Conservation (phyloP, 2,113 vertebrate genomes). For the Globicephala melas region DNA sequence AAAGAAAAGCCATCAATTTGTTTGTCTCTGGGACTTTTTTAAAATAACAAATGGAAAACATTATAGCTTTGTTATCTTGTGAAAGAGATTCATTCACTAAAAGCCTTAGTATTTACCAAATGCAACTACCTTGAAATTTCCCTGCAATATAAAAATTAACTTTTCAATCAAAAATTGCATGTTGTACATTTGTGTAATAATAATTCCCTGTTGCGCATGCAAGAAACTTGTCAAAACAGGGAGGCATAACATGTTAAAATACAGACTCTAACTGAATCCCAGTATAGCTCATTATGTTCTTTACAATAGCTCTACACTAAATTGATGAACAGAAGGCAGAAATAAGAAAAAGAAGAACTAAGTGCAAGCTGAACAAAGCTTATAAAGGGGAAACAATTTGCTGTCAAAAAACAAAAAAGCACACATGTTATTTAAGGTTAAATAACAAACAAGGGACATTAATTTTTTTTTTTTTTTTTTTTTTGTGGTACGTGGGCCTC, state of each 20-base stretch:
- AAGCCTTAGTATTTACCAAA: conserved; percentile 23
- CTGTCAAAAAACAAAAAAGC: background rate
- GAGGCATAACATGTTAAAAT: background rate
- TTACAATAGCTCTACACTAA: background rate
- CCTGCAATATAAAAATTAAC: conserved; percentile 12
- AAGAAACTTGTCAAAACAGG: conserved; percentile 38
- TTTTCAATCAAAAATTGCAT: conserved; percentile 1
- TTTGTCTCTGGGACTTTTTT: background rate
- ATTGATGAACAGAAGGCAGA: background rate
- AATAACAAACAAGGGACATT: background rate
- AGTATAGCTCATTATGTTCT: background rate
- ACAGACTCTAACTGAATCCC: background rate
- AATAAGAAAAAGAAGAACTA: conserved; percentile 34
- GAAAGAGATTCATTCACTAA: background rate
- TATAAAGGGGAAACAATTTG: background rate
- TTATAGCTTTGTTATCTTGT: background rate
- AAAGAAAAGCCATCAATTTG: background rate
- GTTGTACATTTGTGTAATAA: background rate
- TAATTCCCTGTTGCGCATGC: background rate
- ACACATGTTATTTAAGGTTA: background rate
- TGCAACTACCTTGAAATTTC: background rate
- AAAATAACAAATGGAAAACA: background rate
- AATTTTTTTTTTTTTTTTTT: background rate
- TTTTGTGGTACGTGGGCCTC: too few species aligned
- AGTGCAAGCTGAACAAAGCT: conserved; percentile 11